phyloP scores from a whole-genome alignment of 2,113 vertebrate genomes.

The Eublepharis macularius region DNA sequence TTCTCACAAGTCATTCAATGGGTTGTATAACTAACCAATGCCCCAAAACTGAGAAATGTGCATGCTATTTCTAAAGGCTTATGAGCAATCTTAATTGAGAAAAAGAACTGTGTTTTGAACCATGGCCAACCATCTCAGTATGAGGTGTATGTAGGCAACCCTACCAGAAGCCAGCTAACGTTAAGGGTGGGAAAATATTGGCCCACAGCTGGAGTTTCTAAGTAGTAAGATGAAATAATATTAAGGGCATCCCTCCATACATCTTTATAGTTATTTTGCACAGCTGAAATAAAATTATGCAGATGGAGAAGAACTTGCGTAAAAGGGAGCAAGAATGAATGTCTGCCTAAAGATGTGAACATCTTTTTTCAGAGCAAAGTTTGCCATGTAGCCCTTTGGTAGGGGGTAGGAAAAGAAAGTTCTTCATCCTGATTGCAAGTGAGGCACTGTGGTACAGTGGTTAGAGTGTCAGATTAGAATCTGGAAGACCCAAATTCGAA shows the following conservation, averaged over 20 bases:
- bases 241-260: too few species aligned
- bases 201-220: background rate
- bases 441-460: too few species aligned
- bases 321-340: background rate
- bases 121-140: background rate
- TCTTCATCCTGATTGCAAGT: background rate
- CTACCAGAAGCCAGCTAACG: background rate
- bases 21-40: background rate
- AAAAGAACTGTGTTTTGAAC: background rate
- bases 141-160: background rate
- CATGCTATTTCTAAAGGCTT: background rate
- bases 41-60: background rate
- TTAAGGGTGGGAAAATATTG: background rate
- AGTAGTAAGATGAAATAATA: background rate
- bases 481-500: too few species aligned
- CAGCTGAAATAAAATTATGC: background rate
- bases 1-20: background rate
- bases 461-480: too few species aligned
- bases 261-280: background rate
- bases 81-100: background rate
- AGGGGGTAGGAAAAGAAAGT: background rate
- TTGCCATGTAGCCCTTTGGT: background rate
- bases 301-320: too few species aligned
- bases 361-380: background rate
- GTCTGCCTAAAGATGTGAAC: background rate